Evolutionary conservation across 2,888 invertebrate genomes (phyloP), one percentile per base, ranked within the genome.

Genomic region (Acheta domesticus): DNA sequence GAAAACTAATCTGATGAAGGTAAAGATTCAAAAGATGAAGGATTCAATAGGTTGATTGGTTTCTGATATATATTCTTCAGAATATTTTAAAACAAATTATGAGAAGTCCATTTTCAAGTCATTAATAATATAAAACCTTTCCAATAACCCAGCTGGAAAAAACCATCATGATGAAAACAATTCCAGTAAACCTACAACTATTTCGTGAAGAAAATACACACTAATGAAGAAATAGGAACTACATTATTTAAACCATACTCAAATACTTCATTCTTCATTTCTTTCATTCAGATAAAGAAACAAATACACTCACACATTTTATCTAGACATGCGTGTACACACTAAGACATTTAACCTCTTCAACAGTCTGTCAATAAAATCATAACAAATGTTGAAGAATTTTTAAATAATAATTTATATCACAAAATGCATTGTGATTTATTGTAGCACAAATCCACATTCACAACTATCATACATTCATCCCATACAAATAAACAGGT

Each of bases 401-500:
- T 8, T 8, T 36, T 36, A 36, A 36, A 62, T 62, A n/a, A 62
- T 11, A 62, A 19, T 14, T 19, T 62, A 62, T 62, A 36, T 12
- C 62, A 62, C 62, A 62, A 19, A 62, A 62, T 62, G 62, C 62
- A 62, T 62, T 62, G 62, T 62, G 62, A 62, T 62, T 62, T 14
- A 62, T 19, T n/a, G n/a, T 62, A 19, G 62, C 62, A 62, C n/a
- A n/a, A 62, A 19, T 62, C 16, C 62, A 62, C 62, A 62, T 62
- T 62, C 62, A 62, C 8, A 19, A 62, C n/a, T 62, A 62, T 11
- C 62, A 62, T 19, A 62, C 62, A 62, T 8, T 19, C 62, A 62
- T 62, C 62, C 62, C 62, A 62, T 19, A 62, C n/a, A 62, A 36
- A 62, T n/a, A 62, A 19, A n/a, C 16, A 62, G 62, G 62, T 19